A percentile compares a stretch with the other conserved stretches of the same genome.
Evolutionary conservation across 2,113 vertebrate species (phyloP).

Genomic region (Cephalopholis sonnerati): DNA sequence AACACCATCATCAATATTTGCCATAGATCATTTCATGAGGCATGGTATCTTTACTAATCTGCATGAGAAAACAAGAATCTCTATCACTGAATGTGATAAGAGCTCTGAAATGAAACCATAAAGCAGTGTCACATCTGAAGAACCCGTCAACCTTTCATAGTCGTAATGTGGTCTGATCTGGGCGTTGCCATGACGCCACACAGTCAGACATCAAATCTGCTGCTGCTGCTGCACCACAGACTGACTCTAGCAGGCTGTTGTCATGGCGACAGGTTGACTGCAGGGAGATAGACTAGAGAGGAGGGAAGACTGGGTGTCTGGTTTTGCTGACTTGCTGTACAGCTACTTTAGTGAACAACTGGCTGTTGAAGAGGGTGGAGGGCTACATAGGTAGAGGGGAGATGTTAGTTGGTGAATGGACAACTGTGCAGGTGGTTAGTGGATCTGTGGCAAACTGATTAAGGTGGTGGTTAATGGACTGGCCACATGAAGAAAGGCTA

Average conservation of each 20-base stretch:
- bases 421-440: neutral
- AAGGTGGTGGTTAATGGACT: neutral
- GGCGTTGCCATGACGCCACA: constrained; percentile 64
- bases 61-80: constrained; percentile 11
- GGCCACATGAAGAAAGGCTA: neutral
- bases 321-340: constrained; percentile 18
- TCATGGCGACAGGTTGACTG: constrained; percentile 56
- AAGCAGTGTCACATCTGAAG: neutral
- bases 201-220: constrained; percentile 53
- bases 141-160: neutral
- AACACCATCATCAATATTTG: neutral
- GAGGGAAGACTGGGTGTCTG: neutral
- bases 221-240: constrained; percentile 35
- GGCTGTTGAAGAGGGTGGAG: constrained; percentile 3
- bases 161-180: constrained; percentile 47
- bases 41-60: constrained; percentile 1
- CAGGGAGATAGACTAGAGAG: constrained; percentile 22
- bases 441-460: neutral
- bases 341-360: neutral
- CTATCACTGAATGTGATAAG: neutral
- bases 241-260: constrained; percentile 48
- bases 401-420: neutral
- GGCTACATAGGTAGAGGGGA: neutral
- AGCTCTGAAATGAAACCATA: neutral
- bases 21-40: neutral